Percentiles rank a stretch among this genome's conserved stretches.
These are phyloP conservation scores for Genyomyrus donnyi DNA, from an alignment of 2,113 vertebrate species.

Conservation along the genomic window DNA sequence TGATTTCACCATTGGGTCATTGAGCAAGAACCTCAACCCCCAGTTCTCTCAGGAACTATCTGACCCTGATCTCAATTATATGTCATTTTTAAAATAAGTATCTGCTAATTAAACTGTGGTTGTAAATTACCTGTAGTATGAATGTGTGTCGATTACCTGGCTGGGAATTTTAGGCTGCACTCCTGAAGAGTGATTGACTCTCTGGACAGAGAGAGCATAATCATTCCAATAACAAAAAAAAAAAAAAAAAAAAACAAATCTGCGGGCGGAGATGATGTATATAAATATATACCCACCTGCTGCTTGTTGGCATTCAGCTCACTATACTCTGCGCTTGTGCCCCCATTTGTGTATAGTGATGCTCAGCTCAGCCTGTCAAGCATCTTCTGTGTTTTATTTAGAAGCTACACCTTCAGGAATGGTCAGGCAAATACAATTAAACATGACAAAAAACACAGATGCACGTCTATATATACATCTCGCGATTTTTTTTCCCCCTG, in stretches of 20 bases:
- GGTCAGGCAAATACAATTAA: neutral
- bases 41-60: neutral
- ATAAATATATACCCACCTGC: neutral
- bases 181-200: neutral
- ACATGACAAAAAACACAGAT: slow-evolving; percentile 2
- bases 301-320: neutral
- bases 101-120: neutral
- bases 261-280: neutral
- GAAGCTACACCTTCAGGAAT: neutral
- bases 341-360: neutral
- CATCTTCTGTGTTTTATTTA: neutral
- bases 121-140: neutral
- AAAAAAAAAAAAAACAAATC: neutral
- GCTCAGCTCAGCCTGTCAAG: neutral
- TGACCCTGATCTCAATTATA: neutral
- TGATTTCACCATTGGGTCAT: neutral
- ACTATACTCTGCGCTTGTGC: neutral
- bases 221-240: neutral
- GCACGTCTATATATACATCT: neutral
- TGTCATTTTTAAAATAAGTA: neutral
- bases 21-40: neutral
- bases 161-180: neutral
- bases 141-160: neutral
- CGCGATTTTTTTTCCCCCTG: neutral
- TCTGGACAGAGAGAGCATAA: neutral